Percentiles rank a stretch among this genome's conserved stretches.
Evolutionary conservation across 2,113 vertebrate species (phyloP).

Genomic region (Scopus umbretta): DNA sequence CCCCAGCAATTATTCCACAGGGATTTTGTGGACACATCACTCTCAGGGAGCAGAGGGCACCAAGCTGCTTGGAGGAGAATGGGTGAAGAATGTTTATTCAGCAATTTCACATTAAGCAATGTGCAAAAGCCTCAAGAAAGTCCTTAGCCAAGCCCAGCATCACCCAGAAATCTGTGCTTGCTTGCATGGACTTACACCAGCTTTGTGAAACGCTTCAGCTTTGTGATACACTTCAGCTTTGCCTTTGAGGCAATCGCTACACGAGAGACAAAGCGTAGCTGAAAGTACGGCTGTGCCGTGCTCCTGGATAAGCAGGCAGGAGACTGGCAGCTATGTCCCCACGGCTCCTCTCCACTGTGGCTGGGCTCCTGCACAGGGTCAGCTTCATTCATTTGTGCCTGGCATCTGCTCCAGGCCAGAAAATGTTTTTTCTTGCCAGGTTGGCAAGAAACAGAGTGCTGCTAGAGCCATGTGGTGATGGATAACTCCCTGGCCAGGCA

Average conservation of each 20-base stretch:
- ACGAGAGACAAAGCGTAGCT: not conserved
- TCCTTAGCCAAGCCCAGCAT: not conserved
- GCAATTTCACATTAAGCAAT: not conserved
- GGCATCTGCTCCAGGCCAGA: not conserved
- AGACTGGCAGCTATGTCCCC: accelerated
- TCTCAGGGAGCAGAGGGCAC: not conserved
- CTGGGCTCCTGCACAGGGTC: not conserved
- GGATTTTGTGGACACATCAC: not conserved
- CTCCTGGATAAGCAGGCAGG: not conserved
- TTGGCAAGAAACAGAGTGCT: not conserved
- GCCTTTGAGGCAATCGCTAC: accelerated
- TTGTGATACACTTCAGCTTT: not conserved
- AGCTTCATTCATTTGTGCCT: not conserved
- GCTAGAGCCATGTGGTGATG: not conserved
- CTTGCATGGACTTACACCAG: not conserved
- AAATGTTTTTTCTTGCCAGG: not conserved
- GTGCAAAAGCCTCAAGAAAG: not conserved
- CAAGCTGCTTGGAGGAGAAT: not conserved
- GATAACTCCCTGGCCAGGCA: not conserved
- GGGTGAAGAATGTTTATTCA: not conserved
- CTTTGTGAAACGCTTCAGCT: not conserved
- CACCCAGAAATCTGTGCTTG: not conserved
- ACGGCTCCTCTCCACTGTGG: accelerated
- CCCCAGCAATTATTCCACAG: too few relatives aligned
- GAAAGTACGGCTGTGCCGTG: not conserved